phyloP scores from a whole-genome alignment of 2,888 invertebrate genomes.

The Melieria picta region DNA sequence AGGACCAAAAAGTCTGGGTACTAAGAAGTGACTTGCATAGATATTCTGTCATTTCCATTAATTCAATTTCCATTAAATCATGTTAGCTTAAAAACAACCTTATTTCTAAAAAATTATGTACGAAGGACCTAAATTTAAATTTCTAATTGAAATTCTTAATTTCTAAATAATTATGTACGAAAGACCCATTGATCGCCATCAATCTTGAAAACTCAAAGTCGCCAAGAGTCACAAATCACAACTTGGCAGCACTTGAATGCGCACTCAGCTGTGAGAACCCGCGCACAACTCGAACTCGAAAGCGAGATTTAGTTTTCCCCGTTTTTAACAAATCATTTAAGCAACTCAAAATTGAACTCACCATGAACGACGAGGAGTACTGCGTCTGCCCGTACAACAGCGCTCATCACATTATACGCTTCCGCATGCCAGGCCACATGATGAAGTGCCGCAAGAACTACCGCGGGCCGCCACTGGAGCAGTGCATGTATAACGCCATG shows the following conservation, averaged over 20 bases:
- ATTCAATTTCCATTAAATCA: no score
- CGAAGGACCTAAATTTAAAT: no score
- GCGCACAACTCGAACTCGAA: not conserved
- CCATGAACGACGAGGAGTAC: constrained; percentile 45
- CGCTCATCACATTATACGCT: constrained; percentile 48
- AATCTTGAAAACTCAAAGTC: not conserved
- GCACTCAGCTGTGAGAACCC: not conserved
- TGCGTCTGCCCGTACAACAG: constrained; percentile 51
- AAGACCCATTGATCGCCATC: not conserved
- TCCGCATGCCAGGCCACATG: constrained; percentile 52
- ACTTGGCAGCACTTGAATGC: constrained; percentile 13
- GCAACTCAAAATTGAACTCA: not conserved
- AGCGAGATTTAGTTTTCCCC: not conserved
- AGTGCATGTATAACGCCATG: constrained; percentile 62
- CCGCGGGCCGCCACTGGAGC: constrained; percentile 52
- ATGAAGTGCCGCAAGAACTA: constrained; percentile 53
- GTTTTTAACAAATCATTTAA: not conserved
- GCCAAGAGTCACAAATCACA: not conserved
- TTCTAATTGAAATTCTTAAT: no score
- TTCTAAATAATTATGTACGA: no score
- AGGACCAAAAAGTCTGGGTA: no score
- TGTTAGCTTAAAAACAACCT: no score
- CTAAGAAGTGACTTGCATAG: no score
- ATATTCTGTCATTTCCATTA: no score
- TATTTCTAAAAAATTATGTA: no score